These are phyloP conservation scores for Craniophora ligustri DNA, from an alignment of 2,888 invertebrate genomes.

Conservation along the genomic window DNA sequence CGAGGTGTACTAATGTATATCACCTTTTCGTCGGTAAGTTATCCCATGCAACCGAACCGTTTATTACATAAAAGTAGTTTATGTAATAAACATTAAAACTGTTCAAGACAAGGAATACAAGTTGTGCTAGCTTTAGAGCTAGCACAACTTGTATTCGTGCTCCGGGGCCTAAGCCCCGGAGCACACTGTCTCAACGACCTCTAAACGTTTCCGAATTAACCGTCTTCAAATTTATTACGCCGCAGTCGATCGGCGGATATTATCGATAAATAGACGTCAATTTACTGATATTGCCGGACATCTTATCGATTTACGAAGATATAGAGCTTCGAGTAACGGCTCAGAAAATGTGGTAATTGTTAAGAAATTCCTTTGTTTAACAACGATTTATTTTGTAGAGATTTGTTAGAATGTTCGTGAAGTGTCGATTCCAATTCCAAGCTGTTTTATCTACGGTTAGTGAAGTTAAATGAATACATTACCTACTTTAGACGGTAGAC, in stretches of 20 bases:
- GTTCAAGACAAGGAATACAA: constrained; percentile 28
- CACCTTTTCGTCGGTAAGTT: too few species aligned
- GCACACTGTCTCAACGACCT: constrained; percentile 61
- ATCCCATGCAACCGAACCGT: neutral
- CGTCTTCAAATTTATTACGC: constrained; percentile 73
- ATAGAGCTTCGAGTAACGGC: constrained; percentile 34
- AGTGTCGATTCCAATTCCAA: constrained; percentile 10
- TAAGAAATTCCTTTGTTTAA: constrained; percentile 32
- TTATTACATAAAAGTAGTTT: constrained; percentile 8
- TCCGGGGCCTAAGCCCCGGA: constrained; percentile 42
- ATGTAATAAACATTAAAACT: constrained; percentile 21
- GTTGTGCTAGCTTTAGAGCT: too few species aligned
- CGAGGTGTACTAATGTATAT: too few species aligned
- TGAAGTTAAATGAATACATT: too few species aligned
- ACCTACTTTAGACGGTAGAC: too few species aligned
- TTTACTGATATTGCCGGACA: constrained; percentile 70
- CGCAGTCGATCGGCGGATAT: constrained; percentile 66
- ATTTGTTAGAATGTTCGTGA: constrained; percentile 11
- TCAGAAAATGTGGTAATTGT: constrained; percentile 40
- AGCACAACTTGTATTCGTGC: too few species aligned
- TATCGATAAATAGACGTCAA: constrained; percentile 75
- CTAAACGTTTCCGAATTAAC: constrained; percentile 73
- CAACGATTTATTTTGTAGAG: constrained; percentile 20
- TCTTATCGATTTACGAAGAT: constrained; percentile 52
- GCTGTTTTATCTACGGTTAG: neutral